Conservation (phyloP, 2,113 vertebrate genomes). For the Mustelus asterias region DNA sequence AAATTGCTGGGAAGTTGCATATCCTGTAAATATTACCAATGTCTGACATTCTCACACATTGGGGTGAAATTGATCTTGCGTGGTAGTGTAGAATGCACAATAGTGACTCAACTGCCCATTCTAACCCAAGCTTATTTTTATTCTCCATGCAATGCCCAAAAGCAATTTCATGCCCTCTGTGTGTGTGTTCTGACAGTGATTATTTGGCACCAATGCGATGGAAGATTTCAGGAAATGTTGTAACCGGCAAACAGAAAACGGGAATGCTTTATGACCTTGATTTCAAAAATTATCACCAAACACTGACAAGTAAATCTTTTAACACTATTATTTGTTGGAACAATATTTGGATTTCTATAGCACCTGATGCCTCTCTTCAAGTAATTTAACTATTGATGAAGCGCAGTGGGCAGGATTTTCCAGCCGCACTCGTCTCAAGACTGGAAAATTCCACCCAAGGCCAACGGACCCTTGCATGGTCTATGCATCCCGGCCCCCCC, state of each 20-base stretch:
- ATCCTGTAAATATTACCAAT: not conserved
- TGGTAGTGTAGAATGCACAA: not conserved
- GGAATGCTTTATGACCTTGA: not conserved
- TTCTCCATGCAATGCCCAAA: not conserved
- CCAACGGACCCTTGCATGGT: too few relatives aligned
- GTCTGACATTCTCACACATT: not conserved
- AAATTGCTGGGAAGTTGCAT: not conserved
- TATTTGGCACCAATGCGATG: not conserved
- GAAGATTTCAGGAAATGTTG: not conserved
- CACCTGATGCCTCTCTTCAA: not conserved
- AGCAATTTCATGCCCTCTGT: not conserved
- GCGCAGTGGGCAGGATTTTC: too few relatives aligned
- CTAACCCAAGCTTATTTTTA: not conserved
- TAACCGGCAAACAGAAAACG: not conserved
- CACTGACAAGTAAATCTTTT: not conserved
- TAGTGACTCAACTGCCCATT: not conserved
- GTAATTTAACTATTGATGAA: not conserved
- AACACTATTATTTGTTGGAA: not conserved
- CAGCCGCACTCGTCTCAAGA: too few relatives aligned
- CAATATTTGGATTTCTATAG: not conserved
- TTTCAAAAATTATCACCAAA: not conserved
- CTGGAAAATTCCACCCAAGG: too few relatives aligned
- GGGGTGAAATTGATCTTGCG: not conserved
- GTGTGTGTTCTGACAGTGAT: not conserved
- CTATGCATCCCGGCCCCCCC: too few relatives aligned